Conservation (phyloP, 2,797 vertebrate genomes). For the Etheostoma perlongum region DNA sequence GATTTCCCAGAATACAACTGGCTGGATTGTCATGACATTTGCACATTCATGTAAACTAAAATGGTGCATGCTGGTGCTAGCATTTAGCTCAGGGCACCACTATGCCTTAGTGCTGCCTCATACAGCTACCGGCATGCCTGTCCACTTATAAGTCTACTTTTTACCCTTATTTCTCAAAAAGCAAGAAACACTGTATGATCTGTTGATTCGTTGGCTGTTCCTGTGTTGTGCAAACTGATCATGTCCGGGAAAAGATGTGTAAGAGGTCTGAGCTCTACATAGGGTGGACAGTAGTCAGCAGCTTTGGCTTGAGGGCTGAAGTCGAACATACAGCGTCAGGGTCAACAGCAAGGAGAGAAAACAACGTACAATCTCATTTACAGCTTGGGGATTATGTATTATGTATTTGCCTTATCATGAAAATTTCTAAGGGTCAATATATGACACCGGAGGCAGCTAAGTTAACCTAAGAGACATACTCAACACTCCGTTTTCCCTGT, state of each 20-base stretch:
- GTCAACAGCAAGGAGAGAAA: constrained; percentile 26
- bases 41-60: background rate
- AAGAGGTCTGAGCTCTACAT: constrained; percentile 47
- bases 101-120: background rate
- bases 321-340: background rate
- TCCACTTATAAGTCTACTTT: constrained; percentile 7
- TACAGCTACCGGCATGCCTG: background rate
- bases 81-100: background rate
- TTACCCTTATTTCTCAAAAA: constrained; percentile 2
- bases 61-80: background rate
- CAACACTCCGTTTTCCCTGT: constrained; percentile 31
- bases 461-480: constrained; percentile 28
- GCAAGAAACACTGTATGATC: constrained; percentile 8
- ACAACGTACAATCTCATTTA: background rate
- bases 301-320: constrained; percentile 17
- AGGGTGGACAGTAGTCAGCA: constrained; percentile 19
- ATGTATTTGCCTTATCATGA: constrained; percentile 13
- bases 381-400: background rate
- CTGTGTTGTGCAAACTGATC: constrained; percentile 57
- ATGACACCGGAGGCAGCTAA: constrained; percentile 3
- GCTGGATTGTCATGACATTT: background rate
- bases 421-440: constrained; percentile 1
- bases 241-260: constrained; percentile 58
- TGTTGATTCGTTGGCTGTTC: constrained; percentile 41
- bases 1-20: too few relatives aligned